Base-by-base conservation (phyloP, 2,888 invertebrate genomes). In the Noctua janthe region DNA sequence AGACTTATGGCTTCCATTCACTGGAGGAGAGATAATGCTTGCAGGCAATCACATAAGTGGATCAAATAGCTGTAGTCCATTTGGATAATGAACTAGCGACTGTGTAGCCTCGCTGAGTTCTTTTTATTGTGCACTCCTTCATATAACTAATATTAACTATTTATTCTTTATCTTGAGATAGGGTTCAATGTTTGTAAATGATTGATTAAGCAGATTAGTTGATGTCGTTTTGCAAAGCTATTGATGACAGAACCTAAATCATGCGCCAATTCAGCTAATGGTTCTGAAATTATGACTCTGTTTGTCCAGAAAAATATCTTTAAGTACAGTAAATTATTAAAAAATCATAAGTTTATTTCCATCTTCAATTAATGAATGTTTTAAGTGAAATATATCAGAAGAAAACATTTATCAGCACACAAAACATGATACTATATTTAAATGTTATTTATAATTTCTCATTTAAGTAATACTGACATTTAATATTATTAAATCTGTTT, bases 11-110 rank as follows among this genome's bases (percentile, higher is more conserved):
- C 94, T 95, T 94, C 95, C 95, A 96, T 97, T 96, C 96, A 94
- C 94, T 93, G 92, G 93, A 95, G 92, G 93, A 96, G 94, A 97
- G 96, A 96, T 97, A 97, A 97, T 96, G 96, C 95, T 96, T 95
- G 95, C 96, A 96, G 95, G 96, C 97, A 97, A 97, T 97, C 97
- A 95, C 96, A 97, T 96, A 97, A 97, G 97, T 97, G 97, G 96
- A 97, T 97, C 96, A 97, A 96, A 97, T 97, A 97, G 96, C 96
- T 96, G 95, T 95, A 96, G 96, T 97, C 97, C 97, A 97, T 97
- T 97, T 97, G 96, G 95, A 95, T 97, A 97, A 97, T 96, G 97
- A 97, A 97, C 96, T 95, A 94, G 95, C 93, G 94, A 95, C 94
- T 95, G 91, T 92, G 94, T 93, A 94, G 95, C 92, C 93, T 93